A percentile compares a stretch with the other conserved stretches of the same genome.
These are phyloP conservation scores for Cetoscarus ocellatus DNA, from an alignment of 2,797 vertebrate genomes.

Conservation along the genomic window DNA sequence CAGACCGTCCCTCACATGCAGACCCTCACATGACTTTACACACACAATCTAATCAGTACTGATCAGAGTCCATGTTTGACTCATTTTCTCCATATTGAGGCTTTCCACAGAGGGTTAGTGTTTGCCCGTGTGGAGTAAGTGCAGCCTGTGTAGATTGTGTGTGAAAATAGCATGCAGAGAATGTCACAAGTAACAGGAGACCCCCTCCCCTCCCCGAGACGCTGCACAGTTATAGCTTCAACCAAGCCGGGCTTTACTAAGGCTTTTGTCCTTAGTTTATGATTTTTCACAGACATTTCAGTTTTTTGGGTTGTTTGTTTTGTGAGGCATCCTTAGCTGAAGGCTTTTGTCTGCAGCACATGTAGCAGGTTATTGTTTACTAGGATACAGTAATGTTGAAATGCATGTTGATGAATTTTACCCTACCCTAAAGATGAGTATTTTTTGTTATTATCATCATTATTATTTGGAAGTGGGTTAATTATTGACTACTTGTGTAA, in stretches of 20 bases:
- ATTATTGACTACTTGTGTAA: too few relatives aligned
- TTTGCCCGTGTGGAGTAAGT: neutral
- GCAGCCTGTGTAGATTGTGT: conserved; percentile 23
- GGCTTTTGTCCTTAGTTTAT: neutral
- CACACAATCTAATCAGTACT: conserved; percentile 9
- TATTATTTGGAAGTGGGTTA: too few relatives aligned
- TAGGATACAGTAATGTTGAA: too few relatives aligned
- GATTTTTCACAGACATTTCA: neutral
- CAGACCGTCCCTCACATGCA: conserved; percentile 50
- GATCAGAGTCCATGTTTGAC: conserved; percentile 5
- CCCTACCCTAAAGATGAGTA: too few relatives aligned
- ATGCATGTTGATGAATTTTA: too few relatives aligned
- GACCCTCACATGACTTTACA: conserved; percentile 36
- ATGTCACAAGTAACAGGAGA: conserved; percentile 69
- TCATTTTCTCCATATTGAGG: neutral
- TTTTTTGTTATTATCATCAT: too few relatives aligned
- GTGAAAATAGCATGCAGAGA: conserved; percentile 62
- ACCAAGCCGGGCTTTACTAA: neutral
- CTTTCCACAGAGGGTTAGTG: neutral
- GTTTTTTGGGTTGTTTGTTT: neutral
- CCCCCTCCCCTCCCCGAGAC: conserved; percentile 3
- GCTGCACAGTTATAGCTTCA: neutral
- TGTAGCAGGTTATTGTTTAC: too few relatives aligned
- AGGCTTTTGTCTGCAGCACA: too few relatives aligned
- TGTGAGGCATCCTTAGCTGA: too few relatives aligned